Conservation (phyloP, 2,888 invertebrate species). For the Tachystola acroxantha region DNA sequence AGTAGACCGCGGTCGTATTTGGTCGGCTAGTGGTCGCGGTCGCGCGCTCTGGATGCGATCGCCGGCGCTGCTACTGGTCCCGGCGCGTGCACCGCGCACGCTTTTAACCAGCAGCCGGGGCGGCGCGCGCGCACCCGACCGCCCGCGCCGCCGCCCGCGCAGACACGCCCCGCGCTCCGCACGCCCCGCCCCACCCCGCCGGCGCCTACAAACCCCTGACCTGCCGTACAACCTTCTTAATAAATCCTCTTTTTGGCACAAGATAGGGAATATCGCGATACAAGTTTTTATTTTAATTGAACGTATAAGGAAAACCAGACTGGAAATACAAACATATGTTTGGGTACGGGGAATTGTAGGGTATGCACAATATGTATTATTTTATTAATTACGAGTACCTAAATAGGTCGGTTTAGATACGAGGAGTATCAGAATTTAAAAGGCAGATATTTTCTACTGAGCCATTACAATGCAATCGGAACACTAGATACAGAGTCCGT, state of each 20-base stretch:
- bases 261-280: too few relatives aligned
- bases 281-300: too few relatives aligned
- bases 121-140: constrained; percentile 47
- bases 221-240: neutral
- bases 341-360: too few relatives aligned
- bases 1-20: constrained; percentile 2
- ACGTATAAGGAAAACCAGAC: too few relatives aligned
- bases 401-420: too few relatives aligned
- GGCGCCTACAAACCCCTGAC: constrained; percentile 20
- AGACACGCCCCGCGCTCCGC: constrained; percentile 54
- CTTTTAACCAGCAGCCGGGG: constrained; percentile 46
- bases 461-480: too few relatives aligned
- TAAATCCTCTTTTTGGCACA: neutral
- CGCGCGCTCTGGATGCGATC: constrained; percentile 12
- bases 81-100: constrained; percentile 39
- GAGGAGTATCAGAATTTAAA: too few relatives aligned
- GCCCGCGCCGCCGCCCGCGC: constrained; percentile 3
- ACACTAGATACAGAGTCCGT: too few relatives aligned
- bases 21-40: constrained; percentile 5
- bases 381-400: too few relatives aligned
- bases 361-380: too few relatives aligned
- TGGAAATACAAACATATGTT: too few relatives aligned
- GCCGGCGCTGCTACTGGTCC: constrained; percentile 23
- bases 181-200: constrained; percentile 33
- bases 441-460: too few relatives aligned